Base-by-base conservation (phyloP, 2,888 invertebrate species). In the Cerastis leucographa region DNA sequence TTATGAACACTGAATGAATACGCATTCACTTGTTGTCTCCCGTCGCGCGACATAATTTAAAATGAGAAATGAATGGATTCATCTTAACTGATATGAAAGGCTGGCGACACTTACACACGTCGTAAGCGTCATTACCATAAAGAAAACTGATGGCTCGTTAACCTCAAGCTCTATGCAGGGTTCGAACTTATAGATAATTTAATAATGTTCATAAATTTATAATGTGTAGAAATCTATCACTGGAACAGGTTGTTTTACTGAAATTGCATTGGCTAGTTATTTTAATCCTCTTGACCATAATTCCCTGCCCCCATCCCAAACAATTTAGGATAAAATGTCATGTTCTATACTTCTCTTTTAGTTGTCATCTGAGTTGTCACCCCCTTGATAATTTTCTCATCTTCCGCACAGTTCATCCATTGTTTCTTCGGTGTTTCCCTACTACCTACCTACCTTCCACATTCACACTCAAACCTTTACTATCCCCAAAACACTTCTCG, bases 71-170 rank as follows among this genome's bases (percentile, higher is more conserved):
- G 77, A 85, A 85, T 82, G 68, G 70, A 79, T 86, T 86, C 77
- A 82, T 81, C 75, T 79, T 81, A 85, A 75, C 81, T 88, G 84
- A 76, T 88, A 85, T 87, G 78, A 86, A 86, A 86, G 70, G 83
- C 69, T 88, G 65, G 81, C 81, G 84, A 85, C 84, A 87, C 77
- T 90, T 91, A 90, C 35, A 35, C 35, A 35, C 90, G 89, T 88
- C 87, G 89, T 90, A 89, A 91, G 73, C 77, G 54, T 87, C 84
- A 91, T 92, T 92, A 90, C 83, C 91, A 93, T 94, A 93, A 93
- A 90, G 87, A 87, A 91, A 93, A 89, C 81, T 88, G 94, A 94
- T 93, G 91, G 90, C 84, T 90, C 92, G 92, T 93, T 87, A 94
- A 93, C 85, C 83, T 73, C 85, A 83, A 78, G 83, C 88, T 87